A percentile compares a stretch with the other conserved stretches of the same genome.
Evolutionary conservation across 2,113 vertebrate species (phyloP).

Genomic region (Heterochromis multidens): DNA sequence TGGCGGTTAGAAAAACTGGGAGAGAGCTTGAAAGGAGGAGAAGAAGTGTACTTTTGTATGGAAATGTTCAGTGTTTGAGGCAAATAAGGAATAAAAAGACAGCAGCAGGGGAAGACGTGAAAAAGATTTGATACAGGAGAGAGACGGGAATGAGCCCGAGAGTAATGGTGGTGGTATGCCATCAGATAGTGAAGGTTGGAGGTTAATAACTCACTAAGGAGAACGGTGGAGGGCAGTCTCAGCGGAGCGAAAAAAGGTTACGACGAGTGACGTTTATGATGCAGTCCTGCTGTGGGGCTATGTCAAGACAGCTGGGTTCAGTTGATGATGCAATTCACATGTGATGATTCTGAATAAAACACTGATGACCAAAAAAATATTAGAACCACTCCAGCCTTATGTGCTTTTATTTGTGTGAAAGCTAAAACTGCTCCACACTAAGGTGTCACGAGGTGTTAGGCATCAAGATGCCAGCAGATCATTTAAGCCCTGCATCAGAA

Average conservation of each 20-base stretch:
- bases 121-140: background rate
- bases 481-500: background rate
- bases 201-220: slow-evolving; percentile 19
- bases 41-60: background rate
- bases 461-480: background rate
- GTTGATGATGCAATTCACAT: background rate
- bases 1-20: background rate
- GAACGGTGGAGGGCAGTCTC: background rate
- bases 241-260: background rate
- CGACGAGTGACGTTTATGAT: background rate
- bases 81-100: background rate
- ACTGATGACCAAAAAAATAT: background rate
- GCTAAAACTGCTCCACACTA: background rate
- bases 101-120: background rate
- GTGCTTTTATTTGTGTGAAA: background rate
- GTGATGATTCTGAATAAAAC: background rate
- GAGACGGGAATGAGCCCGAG: background rate
- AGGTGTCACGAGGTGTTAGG: fast-evolving
- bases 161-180: background rate
- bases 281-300: background rate
- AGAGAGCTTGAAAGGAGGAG: background rate
- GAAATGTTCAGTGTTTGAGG: background rate
- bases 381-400: background rate
- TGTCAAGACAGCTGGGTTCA: background rate
- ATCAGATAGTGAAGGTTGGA: slow-evolving; percentile 24